These are phyloP conservation scores for Dicerorhinus sumatrensis DNA, from an alignment of 2,113 vertebrate species.

Conservation along the genomic window DNA sequence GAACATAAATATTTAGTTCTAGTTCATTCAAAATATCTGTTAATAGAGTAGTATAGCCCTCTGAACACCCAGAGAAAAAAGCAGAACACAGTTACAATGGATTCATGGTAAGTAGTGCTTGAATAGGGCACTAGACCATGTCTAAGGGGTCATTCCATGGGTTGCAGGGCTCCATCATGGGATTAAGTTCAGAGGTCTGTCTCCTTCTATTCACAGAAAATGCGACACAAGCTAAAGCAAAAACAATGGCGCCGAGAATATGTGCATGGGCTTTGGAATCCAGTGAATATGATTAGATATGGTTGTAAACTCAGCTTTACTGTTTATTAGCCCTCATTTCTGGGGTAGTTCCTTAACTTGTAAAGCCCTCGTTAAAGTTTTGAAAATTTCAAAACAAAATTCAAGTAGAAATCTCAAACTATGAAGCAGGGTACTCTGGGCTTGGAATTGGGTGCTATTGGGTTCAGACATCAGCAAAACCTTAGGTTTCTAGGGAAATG, in stretches of 20 bases:
- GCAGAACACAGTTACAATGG: background rate
- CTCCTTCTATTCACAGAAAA: background rate
- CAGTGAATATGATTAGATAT: background rate
- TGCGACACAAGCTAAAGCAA: background rate
- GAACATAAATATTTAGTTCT: background rate
- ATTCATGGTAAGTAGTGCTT: background rate
- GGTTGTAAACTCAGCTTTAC: background rate
- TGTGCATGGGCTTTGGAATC: background rate
- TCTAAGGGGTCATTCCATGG: background rate
- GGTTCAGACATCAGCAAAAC: background rate
- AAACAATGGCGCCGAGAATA: background rate
- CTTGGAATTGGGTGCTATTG: background rate
- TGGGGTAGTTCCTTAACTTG: background rate
- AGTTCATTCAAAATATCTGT: background rate
- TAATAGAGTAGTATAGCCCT: background rate
- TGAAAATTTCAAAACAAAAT: constrained; percentile 5
- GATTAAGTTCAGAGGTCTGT: background rate
- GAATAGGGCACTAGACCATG: background rate
- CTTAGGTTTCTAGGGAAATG: background rate
- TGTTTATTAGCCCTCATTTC: background rate
- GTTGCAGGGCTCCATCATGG: background rate
- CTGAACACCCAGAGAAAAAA: background rate
- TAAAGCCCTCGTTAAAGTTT: background rate
- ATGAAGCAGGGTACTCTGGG: background rate
- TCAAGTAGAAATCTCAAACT: background rate